Evolutionary conservation across 1,140 invertebrate species (phyloP).

Genomic region (Parasteatoda tepidariorum): DNA sequence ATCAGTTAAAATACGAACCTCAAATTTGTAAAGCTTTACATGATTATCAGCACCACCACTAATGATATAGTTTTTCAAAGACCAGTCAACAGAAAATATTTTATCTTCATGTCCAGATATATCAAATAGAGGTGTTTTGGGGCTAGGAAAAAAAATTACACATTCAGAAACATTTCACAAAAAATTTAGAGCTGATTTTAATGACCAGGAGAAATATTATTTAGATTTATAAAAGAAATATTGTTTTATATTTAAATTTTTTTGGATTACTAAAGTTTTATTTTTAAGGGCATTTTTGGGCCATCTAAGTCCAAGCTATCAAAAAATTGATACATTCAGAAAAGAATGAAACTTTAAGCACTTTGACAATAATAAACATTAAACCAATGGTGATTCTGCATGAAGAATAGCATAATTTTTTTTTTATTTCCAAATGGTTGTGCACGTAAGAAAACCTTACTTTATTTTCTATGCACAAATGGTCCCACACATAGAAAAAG

Average conservation of each 20-base stretch:
- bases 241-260: neutral
- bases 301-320: no score
- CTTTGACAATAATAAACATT: no score
- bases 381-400: no score
- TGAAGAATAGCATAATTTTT: no score
- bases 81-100: constrained; percentile 94
- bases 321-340: no score
- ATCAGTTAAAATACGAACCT: constrained; percentile 19
- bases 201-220: neutral
- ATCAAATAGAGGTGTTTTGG: constrained; percentile 92
- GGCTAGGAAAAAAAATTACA: constrained; percentile 73
- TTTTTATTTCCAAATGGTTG: no score
- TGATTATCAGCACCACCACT: constrained; percentile 95
- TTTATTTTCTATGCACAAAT: no score
- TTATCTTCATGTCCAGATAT: constrained; percentile 94
- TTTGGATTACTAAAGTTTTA: neutral
- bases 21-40: constrained; percentile 82
- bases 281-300: neutral
- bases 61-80: constrained; percentile 83
- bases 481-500: no score
- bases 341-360: no score
- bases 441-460: no score
- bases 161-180: no score
- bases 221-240: neutral
- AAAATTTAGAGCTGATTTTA: no score